These are phyloP conservation scores for Channallabes apus DNA, from an alignment of 2,797 vertebrate genomes.

Conservation along the genomic window DNA sequence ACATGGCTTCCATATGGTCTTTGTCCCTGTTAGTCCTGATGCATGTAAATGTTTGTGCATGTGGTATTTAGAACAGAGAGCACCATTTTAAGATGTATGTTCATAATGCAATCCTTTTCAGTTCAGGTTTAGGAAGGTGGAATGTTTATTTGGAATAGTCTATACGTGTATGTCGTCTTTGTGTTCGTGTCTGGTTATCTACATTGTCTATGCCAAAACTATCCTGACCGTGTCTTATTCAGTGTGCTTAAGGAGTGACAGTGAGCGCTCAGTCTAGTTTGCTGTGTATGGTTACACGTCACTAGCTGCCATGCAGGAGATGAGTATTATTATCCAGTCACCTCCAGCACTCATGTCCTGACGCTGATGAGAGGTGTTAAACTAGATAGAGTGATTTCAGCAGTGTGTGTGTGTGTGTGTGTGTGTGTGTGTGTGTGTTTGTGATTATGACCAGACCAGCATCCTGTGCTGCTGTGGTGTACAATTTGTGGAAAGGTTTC, in stretches of 20 bases:
- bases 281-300: slow-evolving; percentile 10
- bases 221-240: slow-evolving; percentile 5
- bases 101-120: slow-evolving; percentile 55
- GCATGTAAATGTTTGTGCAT: slow-evolving; percentile 11
- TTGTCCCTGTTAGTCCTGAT: slow-evolving; percentile 29
- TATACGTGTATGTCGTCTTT: slow-evolving; percentile 4
- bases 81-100: slow-evolving; percentile 76
- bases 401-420: slow-evolving; percentile 4
- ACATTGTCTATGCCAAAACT: slow-evolving; percentile 11
- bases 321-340: slow-evolving; percentile 8
- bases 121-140: slow-evolving; percentile 42
- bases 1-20: slow-evolving; percentile 32
- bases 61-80: slow-evolving; percentile 59
- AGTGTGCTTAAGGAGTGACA: slow-evolving; percentile 1
- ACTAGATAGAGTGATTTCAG: slow-evolving; percentile 9
- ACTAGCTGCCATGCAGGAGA: slow-evolving; percentile 31
- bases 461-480: slow-evolving; percentile 54
- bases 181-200: slow-evolving; percentile 4
- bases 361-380: slow-evolving; percentile 44
- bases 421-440: not conserved
- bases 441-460: slow-evolving; percentile 13
- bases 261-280: slow-evolving; percentile 7
- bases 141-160: slow-evolving; percentile 55
- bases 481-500: slow-evolving; percentile 62
- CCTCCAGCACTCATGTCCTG: slow-evolving; percentile 27